Evolutionary conservation across 1,140 invertebrate genomes (phyloP).

Genomic region (Notospermus geniculatus): DNA sequence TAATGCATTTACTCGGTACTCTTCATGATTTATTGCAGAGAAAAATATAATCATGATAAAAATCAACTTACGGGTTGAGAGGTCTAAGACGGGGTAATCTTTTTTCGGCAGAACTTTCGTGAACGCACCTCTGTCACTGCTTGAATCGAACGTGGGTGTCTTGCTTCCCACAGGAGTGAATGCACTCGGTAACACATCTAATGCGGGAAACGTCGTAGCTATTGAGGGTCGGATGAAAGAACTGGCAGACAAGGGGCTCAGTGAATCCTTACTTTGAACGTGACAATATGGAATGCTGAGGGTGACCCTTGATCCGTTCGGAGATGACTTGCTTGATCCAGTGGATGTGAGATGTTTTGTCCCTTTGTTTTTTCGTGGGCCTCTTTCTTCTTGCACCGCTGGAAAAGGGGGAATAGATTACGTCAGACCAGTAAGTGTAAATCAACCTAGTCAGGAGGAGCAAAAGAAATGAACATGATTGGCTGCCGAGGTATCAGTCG

Average conservation of each 20-base stretch:
- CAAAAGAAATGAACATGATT: too few species aligned
- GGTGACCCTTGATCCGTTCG: not conserved
- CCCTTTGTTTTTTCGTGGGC: constrained; percentile 7
- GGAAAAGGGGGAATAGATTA: not conserved
- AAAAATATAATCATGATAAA: too few species aligned
- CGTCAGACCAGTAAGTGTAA: too few species aligned
- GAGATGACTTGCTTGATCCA: not conserved
- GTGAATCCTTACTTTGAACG: not conserved
- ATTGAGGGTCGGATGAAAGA: not conserved
- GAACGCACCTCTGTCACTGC: constrained; percentile 3
- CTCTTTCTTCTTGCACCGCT: constrained; percentile 6
- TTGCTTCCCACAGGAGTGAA: not conserved
- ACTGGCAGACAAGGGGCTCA: not conserved
- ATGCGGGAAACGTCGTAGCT: not conserved
- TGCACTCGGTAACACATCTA: not conserved
- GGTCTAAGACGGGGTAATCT: too few species aligned
- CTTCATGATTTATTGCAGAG: too few species aligned
- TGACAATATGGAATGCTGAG: not conserved
- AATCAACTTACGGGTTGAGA: too few species aligned
- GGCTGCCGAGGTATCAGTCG: too few species aligned
- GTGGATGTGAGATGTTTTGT: not conserved
- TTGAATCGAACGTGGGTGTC: not conserved
- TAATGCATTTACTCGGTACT: too few species aligned
- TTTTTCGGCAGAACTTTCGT: not conserved
- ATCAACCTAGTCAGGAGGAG: too few species aligned